phyloP scores from a whole-genome alignment of 2,888 invertebrate genomes.

The Dynastes maya region DNA sequence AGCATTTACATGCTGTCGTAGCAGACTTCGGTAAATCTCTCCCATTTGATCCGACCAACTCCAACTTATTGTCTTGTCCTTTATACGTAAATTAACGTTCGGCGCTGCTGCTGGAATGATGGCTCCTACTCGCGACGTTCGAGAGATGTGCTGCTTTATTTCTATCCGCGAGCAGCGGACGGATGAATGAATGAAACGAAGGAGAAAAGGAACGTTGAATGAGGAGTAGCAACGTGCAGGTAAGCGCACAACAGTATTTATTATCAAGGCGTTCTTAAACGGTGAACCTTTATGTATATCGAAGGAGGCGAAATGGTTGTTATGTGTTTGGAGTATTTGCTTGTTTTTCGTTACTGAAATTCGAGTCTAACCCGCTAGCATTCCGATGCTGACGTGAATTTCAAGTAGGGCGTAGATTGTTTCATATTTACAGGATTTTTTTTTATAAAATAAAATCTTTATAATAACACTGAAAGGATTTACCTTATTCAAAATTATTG shows the following conservation, averaged over 20 bases:
- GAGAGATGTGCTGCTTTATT: too few species aligned
- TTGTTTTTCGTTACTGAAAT: conserved; percentile 3
- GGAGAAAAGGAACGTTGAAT: background rate
- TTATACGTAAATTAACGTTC: conserved; percentile 34
- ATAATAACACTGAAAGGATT: too few species aligned
- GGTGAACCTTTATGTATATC: conserved; percentile 1
- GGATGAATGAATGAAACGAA: conserved; percentile 13
- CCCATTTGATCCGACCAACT: conserved; percentile 27
- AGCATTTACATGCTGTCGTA: conserved; percentile 47
- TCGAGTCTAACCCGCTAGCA: background rate
- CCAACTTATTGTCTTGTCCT: conserved; percentile 49
- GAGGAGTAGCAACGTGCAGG: background rate
- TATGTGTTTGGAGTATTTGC: too few species aligned
- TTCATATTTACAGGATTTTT: too few species aligned
- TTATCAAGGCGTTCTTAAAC: background rate
- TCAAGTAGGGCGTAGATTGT: too few species aligned
- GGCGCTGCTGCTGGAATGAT: background rate
- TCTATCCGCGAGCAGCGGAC: background rate
- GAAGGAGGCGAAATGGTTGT: too few species aligned
- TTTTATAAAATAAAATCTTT: too few species aligned
- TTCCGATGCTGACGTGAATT: background rate
- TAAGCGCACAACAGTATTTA: conserved; percentile 1
- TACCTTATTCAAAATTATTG: too few species aligned
- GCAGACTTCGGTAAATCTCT: conserved; percentile 41
- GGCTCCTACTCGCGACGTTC: background rate